phyloP scores from a whole-genome alignment of 2,797 vertebrate genomes.

The Tokudaia muenninki region DNA sequence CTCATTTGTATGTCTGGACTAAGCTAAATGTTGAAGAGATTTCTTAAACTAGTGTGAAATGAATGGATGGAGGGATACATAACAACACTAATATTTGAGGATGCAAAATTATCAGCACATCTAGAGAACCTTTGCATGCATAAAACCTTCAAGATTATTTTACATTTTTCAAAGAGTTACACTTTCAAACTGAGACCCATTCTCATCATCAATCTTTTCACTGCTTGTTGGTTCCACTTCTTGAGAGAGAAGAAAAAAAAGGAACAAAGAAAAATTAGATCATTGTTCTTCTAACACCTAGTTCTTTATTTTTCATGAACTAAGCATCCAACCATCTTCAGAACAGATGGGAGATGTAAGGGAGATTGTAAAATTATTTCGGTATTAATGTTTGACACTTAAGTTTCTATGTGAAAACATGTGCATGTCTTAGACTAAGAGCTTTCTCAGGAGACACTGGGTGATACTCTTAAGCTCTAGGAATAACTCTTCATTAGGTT shows the following conservation, averaged over 20 bases:
- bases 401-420: slow-evolving; percentile 62
- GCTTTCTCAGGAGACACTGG: slow-evolving; percentile 81
- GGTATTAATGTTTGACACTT: slow-evolving; percentile 65
- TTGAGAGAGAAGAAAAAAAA: not conserved
- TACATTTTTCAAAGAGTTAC: not conserved
- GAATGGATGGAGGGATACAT: not conserved
- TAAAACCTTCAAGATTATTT: not conserved
- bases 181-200: slow-evolving; percentile 39
- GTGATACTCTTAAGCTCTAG: slow-evolving; percentile 58
- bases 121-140: not conserved
- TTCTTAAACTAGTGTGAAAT: not conserved
- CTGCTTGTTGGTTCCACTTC: slow-evolving; percentile 30
- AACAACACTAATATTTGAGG: not conserved
- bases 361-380: slow-evolving; percentile 58
- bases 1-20: not conserved
- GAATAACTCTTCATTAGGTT: slow-evolving; percentile 72
- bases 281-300: slow-evolving; percentile 61
- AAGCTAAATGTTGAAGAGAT: not conserved
- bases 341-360: slow-evolving; percentile 60
- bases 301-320: slow-evolving; percentile 67
- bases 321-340: slow-evolving; percentile 65
- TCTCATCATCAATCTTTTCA: slow-evolving; percentile 18
- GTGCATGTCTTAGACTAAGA: slow-evolving; percentile 76
- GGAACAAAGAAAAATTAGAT: slow-evolving; percentile 65
- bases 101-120: not conserved